phyloP scores from a whole-genome alignment of 2,797 vertebrate species.

The Sylvilagus floridanus region DNA sequence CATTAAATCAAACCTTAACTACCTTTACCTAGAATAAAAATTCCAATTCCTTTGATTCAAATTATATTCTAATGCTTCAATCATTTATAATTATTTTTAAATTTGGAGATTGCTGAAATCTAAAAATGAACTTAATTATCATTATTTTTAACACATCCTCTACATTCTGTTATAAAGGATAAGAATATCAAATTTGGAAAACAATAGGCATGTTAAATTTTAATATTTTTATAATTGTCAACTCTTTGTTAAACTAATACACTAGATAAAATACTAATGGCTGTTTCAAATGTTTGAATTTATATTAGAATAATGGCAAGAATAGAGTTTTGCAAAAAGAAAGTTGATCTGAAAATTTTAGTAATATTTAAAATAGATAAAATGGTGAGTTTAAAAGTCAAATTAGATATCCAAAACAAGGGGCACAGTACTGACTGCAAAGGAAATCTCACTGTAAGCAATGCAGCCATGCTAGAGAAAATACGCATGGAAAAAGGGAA shows the following conservation, averaged over 20 bases:
- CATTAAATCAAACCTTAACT: neutral
- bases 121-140: slow-evolving; percentile 50
- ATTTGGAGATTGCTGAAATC: slow-evolving; percentile 22
- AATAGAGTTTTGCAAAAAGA: slow-evolving; percentile 51
- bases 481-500: slow-evolving; percentile 89
- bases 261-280: neutral
- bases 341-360: slow-evolving; percentile 12
- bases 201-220: slow-evolving; percentile 11
- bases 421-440: slow-evolving; percentile 81
- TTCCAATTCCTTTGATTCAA: neutral
- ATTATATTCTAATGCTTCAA: slow-evolving; percentile 31
- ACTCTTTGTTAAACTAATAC: slow-evolving; percentile 36
- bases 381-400: slow-evolving; percentile 82
- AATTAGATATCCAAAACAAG: slow-evolving; percentile 83
- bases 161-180: slow-evolving; percentile 23
- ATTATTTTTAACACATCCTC: slow-evolving; percentile 43
- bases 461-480: slow-evolving; percentile 82
- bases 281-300: slow-evolving; percentile 53
- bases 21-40: neutral
- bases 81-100: slow-evolving; percentile 49
- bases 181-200: slow-evolving; percentile 44
- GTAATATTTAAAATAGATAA: slow-evolving; percentile 77
- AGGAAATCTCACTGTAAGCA: slow-evolving; percentile 86
- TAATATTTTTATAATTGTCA: slow-evolving; percentile 32
- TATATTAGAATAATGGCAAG: neutral